phyloP scores from a whole-genome alignment of 2,797 vertebrate genomes.

The Phalloptychus januarius region DNA sequence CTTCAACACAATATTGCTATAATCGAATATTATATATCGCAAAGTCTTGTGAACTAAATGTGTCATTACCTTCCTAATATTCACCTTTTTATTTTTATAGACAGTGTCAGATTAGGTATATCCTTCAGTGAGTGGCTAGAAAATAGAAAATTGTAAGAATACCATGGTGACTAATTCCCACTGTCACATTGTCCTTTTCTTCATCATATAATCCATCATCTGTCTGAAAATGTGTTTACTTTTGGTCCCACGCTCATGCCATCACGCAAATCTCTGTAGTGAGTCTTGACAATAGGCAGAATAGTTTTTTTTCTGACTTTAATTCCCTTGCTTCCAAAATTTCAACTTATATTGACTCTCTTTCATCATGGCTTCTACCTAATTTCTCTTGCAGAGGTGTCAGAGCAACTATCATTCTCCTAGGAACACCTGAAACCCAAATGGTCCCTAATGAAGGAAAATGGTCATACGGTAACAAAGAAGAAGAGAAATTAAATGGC shows the following conservation, averaged over 20 bases:
- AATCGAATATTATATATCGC: background rate
- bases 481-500: conserved; percentile 26
- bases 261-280: conserved; percentile 10
- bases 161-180: conserved; percentile 4
- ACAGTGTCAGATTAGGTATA: background rate
- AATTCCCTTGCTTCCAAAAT: conserved; percentile 39
- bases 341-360: conserved; percentile 41
- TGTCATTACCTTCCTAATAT: background rate
- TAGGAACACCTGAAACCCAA: conserved; percentile 49
- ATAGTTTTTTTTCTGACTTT: conserved; percentile 31
- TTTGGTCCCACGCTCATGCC: background rate
- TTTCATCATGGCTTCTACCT: conserved; percentile 42
- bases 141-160: conserved; percentile 2
- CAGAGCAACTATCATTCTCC: conserved; percentile 40
- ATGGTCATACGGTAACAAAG: conserved; percentile 18
- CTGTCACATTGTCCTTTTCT: conserved; percentile 14
- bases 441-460: conserved; percentile 57
- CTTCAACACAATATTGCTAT: background rate
- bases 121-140: background rate
- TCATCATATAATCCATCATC: conserved; percentile 32
- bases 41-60: background rate
- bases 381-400: conserved; percentile 52
- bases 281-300: conserved; percentile 20
- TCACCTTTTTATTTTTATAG: background rate
- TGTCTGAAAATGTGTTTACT: conserved; percentile 11